phyloP scores from a whole-genome alignment of 2,888 invertebrate species.

The Lasioglossum figueresi region DNA sequence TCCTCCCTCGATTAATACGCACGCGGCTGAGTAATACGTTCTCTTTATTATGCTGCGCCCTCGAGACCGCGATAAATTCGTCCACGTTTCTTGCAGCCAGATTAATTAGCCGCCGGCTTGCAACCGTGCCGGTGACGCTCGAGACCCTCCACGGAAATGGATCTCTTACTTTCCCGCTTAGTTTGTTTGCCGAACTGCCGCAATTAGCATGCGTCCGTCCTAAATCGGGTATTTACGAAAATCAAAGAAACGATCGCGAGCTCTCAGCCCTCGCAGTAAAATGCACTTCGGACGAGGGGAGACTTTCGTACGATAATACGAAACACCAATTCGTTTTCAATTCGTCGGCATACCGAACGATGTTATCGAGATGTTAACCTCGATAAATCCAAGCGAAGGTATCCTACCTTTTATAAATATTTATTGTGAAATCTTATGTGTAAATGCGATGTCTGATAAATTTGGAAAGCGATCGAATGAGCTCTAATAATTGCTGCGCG shows the following conservation, averaged over 20 bases:
- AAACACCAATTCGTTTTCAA: too few species aligned
- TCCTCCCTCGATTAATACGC: slow-evolving; percentile 39
- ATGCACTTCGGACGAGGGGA: not conserved
- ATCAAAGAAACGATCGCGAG: not conserved
- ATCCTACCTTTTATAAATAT: not conserved
- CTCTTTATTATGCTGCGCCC: slow-evolving; percentile 25
- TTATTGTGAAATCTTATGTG: not conserved
- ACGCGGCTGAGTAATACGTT: slow-evolving; percentile 22
- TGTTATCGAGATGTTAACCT: not conserved
- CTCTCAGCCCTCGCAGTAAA: not conserved
- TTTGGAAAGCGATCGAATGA: not conserved
- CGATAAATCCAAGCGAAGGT: not conserved
- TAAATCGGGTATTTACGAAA: not conserved
- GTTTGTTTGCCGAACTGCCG: not conserved
- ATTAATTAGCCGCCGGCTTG: slow-evolving; percentile 32
- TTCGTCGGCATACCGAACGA: too few species aligned
- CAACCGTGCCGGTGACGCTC: not conserved
- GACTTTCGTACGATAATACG: not conserved
- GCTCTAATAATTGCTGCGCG: not conserved
- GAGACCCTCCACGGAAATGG: not conserved
- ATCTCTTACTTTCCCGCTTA: slow-evolving; percentile 3
- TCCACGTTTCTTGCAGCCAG: slow-evolving; percentile 36
- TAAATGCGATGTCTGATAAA: not conserved
- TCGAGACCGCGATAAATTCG: slow-evolving; percentile 49
- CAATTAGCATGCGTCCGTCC: not conserved